phyloP scores from a whole-genome alignment of 2,888 invertebrate genomes.

The Chrysotoxum bicinctum region DNA sequence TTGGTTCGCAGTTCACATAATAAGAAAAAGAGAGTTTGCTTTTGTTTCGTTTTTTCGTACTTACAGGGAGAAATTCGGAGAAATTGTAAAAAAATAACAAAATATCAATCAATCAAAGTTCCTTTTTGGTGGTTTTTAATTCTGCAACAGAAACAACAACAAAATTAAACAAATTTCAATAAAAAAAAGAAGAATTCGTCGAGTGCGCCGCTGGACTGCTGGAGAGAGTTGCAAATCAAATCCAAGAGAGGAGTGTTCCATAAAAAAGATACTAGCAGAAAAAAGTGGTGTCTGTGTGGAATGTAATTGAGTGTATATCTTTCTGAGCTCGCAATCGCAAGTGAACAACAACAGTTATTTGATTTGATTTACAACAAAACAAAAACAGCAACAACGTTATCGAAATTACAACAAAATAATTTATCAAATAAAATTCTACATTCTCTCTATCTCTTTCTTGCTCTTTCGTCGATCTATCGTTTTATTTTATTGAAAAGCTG shows the following conservation, averaged over 20 bases:
- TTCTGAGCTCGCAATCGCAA: slow-evolving; percentile 18
- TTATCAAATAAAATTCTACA: slow-evolving; percentile 39
- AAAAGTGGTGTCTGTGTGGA: slow-evolving; percentile 53
- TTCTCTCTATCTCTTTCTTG: slow-evolving; percentile 1
- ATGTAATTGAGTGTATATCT: slow-evolving; percentile 57
- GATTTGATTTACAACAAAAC: slow-evolving; percentile 45
- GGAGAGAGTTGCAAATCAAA: slow-evolving; percentile 33
- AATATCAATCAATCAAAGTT: slow-evolving; percentile 25
- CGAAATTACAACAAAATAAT: slow-evolving; percentile 32
- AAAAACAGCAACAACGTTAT: slow-evolving; percentile 35
- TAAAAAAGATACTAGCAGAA: neutral
- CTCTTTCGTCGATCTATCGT: slow-evolving; percentile 54
- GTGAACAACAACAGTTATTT: slow-evolving; percentile 41
- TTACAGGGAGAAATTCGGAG: neutral
- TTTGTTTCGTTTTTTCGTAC: neutral
- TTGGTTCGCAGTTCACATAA: neutral
- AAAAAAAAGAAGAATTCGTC: neutral
- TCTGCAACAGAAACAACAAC: slow-evolving; percentile 3
- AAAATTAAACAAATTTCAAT: slow-evolving; percentile 27
- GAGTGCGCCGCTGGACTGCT: slow-evolving; percentile 31
- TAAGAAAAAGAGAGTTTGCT: neutral
- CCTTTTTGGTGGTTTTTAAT: slow-evolving; percentile 16
- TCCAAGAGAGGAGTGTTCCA: slow-evolving; percentile 46
- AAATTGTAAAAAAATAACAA: slow-evolving; percentile 18
- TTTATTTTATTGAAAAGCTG: slow-evolving; percentile 36